Evolutionary conservation across 1,140 invertebrate genomes (phyloP).

Genomic region (Hypsibius dujardini): DNA sequence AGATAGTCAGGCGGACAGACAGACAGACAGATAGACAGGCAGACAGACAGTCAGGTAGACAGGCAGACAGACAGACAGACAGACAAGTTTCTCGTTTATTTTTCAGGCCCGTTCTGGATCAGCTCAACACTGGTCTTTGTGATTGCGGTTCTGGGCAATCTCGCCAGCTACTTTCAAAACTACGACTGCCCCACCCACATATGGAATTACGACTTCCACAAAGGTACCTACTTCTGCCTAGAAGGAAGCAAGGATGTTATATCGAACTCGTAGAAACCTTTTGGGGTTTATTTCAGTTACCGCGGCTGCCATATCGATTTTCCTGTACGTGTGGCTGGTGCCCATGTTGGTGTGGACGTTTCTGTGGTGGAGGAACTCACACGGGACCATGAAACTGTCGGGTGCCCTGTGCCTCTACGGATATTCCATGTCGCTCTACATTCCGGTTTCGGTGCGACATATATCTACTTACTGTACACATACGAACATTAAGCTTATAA

Average conservation of each 20-base stretch:
- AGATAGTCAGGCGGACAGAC: too few species aligned
- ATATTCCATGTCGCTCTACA: conserved; percentile 78
- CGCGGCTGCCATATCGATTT: conserved; percentile 69
- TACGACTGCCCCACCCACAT: conserved; percentile 38
- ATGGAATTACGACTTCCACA: conserved; percentile 83
- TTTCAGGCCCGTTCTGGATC: conserved; percentile 77
- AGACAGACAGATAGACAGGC: too few species aligned
- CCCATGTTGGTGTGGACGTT: conserved; percentile 62
- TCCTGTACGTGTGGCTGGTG: conserved; percentile 67
- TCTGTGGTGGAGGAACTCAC: conserved; percentile 53
- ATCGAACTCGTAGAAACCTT: neutral
- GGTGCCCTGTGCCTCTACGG: conserved; percentile 73
- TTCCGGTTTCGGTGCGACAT: conserved; percentile 58
- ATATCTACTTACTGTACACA: conserved; percentile 10
- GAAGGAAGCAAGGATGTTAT: too few species aligned
- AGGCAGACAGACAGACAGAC: conserved; percentile 15
- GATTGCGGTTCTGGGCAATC: conserved; percentile 80
- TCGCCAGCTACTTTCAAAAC: conserved; percentile 67
- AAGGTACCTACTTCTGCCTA: conserved; percentile 34
- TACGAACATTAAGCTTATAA: too few species aligned
- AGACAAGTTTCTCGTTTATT: conserved; percentile 19
- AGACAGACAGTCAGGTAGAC: neutral
- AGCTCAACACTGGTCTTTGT: conserved; percentile 75
- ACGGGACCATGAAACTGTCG: conserved; percentile 25
- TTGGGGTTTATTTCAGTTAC: conserved; percentile 42